These are phyloP conservation scores for Siniperca scherzeri DNA, from an alignment of 2,797 vertebrate genomes.

Conservation along the genomic window DNA sequence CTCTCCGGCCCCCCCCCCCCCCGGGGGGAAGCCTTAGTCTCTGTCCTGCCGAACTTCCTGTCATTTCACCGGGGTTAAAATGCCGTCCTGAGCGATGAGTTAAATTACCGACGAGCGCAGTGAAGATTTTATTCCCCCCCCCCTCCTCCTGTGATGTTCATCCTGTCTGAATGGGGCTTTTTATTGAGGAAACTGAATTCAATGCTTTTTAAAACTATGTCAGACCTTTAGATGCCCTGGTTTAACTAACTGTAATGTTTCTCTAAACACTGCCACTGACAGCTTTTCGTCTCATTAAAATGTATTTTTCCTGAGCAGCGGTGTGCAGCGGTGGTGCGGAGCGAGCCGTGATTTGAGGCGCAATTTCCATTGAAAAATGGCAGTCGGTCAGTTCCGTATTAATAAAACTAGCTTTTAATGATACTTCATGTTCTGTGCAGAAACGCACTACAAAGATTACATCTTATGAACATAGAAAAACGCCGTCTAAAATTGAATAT, in stretches of 20 bases:
- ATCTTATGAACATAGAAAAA: slow-evolving; percentile 76
- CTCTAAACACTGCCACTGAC: not conserved
- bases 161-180: too few relatives aligned
- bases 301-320: not conserved
- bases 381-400: slow-evolving; percentile 34
- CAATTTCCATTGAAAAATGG: not conserved
- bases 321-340: not conserved
- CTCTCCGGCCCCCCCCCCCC: too few relatives aligned
- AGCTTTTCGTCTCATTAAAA: not conserved
- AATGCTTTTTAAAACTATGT: not conserved
- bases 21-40: too few relatives aligned
- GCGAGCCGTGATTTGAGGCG: not conserved
- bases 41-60: too few relatives aligned
- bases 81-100: too few relatives aligned
- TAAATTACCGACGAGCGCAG: too few relatives aligned
- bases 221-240: not conserved
- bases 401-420: slow-evolving; percentile 78
- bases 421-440: slow-evolving; percentile 58
- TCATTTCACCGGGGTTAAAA: too few relatives aligned
- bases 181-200: not conserved
- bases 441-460: slow-evolving; percentile 72
- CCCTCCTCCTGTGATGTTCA: too few relatives aligned
- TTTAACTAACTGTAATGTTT: not conserved
- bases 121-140: too few relatives aligned
- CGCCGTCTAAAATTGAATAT: slow-evolving; percentile 34